Evolutionary conservation across 2,113 vertebrate species (phyloP).

Genomic region (Cynopterus brachyotis): DNA sequence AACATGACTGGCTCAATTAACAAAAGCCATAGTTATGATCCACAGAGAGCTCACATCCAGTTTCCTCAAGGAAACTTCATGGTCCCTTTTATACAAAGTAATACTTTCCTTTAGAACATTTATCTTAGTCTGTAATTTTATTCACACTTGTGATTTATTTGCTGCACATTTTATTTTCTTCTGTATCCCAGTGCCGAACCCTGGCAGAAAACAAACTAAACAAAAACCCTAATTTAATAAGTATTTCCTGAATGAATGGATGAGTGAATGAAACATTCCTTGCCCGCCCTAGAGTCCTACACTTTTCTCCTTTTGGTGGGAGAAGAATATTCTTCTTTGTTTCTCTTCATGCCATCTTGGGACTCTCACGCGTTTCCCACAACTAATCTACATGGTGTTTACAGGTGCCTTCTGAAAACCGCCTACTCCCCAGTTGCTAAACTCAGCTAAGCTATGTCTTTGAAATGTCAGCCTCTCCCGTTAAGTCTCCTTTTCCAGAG

Average conservation of each 20-base stretch:
- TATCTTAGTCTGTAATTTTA: neutral
- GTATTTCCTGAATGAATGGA: constrained; percentile 74
- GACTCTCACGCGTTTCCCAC: constrained; percentile 79
- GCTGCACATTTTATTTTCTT: neutral
- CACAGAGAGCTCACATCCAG: neutral
- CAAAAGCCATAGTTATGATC: neutral
- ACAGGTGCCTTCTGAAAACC: constrained; percentile 74
- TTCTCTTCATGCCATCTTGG: constrained; percentile 59
- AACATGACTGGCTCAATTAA: neutral
- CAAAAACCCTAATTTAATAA: neutral
- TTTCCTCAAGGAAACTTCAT: neutral
- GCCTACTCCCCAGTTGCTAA: constrained; percentile 53
- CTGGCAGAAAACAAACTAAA: neutral
- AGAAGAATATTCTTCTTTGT: constrained; percentile 69
- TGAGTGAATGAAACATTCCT: constrained; percentile 78
- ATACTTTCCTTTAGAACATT: neutral
- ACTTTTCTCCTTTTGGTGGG: constrained; percentile 55
- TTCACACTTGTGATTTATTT: neutral
- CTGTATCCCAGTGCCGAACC: neutral
- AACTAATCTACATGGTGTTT: constrained; percentile 74
- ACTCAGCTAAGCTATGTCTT: constrained; percentile 72
- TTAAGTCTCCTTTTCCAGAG: constrained; percentile 71
- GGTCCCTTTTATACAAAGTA: neutral
- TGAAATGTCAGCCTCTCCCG: constrained; percentile 75
- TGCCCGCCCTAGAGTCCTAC: constrained; percentile 38